phyloP scores from a whole-genome alignment of 53 echinoderm and acorn worm species.

The Holothuria scabra region DNA sequence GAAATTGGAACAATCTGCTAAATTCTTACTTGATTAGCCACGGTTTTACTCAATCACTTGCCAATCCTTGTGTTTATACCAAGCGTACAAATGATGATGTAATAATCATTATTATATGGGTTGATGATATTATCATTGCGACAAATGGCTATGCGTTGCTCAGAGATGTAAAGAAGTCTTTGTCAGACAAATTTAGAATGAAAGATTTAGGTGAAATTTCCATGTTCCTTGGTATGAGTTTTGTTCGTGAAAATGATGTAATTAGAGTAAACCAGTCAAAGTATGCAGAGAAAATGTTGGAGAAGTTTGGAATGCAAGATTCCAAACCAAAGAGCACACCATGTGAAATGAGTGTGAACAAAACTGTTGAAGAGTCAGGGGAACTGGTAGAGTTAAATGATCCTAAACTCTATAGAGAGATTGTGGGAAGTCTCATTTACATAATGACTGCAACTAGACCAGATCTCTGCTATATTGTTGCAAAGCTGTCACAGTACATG shows the following conservation, averaged over 20 bases:
- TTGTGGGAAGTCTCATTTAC: conserved; percentile 56
- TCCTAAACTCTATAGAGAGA: conserved; percentile 41
- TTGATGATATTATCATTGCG: conserved; percentile 26
- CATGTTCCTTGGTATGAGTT: conserved; percentile 28
- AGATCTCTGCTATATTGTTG: conserved; percentile 40
- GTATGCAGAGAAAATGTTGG: conserved; percentile 9
- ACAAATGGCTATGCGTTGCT: neutral
- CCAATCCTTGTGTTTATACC: conserved; percentile 11
- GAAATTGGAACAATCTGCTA: conserved; percentile 44
- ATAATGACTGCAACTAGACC: conserved; percentile 51
- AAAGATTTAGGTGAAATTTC: conserved; percentile 50
- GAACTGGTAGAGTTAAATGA: neutral
- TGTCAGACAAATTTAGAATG: conserved; percentile 27
- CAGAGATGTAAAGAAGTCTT: conserved; percentile 1
- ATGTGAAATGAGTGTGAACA: conserved; percentile 8
- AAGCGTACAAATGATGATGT: neutral
- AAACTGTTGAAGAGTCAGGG: conserved; percentile 18
- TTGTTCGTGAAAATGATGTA: neutral
- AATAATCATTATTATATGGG: neutral
- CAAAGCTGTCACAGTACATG: conserved; percentile 35
- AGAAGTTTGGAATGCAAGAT: conserved; percentile 3
- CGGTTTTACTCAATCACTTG: conserved; percentile 38
- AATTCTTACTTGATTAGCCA: conserved; percentile 32
- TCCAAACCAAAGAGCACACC: conserved; percentile 14
- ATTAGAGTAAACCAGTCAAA: conserved; percentile 6